Base-by-base conservation (phyloP, 2,113 vertebrate genomes). In the Lynx canadensis region DNA sequence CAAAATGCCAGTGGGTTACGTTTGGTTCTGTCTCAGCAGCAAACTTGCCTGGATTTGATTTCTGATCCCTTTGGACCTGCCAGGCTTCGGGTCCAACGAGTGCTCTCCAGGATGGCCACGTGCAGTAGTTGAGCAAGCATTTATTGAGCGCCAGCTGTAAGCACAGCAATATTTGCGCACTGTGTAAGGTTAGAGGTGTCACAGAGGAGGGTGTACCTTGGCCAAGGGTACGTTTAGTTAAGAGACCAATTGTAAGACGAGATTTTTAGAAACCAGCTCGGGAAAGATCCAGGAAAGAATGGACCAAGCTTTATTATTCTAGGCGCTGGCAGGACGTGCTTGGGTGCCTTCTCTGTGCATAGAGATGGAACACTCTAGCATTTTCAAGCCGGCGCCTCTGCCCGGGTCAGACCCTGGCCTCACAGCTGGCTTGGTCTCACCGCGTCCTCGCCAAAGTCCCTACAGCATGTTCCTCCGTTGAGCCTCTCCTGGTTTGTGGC, bases 101-200 rank as follows among this genome's bases (percentile, higher is more conserved):
- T 19, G 13, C 48, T 81, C 25, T 23, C 27, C 33, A n/a, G 2
- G 23, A 36, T 0, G 11, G 8, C 19, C 11, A 6, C 1, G 5
- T 5, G 12, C 41, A 14, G 21, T 36, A 10, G 36, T 12, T 23
- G 5, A 25, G 33, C 15, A 55, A 76, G 2, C 18, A 23, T 14
- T 33, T 76, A 7, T 14, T 41, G 16, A 66, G n/a, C 18, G 38
- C 66, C 65, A 69, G 16, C 38, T 69, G 31, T 36, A 38, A 65
- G 5, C 25, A 12, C 0, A 1, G 41, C 12, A 7, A 16, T 63
- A 25, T 65, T 38, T 41, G 1, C 8, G 19, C 48, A 16, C 18
- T 12, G 12, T 1, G 1, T 60, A 74, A 57, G 38, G 36, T 4
- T 68, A 15, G 29, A 15, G 19, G 16, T 12, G n/a, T 60, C 19